These are phyloP conservation scores for Pocillopora damicornis DNA, from an alignment of 64 coral and sea anemone genomes.

Conservation along the genomic window DNA sequence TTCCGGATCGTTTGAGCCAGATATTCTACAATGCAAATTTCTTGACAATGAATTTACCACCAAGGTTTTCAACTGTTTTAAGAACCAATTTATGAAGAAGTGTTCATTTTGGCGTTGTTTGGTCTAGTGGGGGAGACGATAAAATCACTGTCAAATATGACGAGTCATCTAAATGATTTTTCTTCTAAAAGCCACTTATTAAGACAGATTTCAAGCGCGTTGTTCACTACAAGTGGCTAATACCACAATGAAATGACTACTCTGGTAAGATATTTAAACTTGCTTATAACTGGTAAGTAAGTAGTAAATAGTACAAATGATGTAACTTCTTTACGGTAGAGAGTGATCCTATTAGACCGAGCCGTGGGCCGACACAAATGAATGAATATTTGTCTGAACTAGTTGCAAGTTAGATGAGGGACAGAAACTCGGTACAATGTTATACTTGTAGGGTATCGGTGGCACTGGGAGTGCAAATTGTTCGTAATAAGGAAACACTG, in stretches of 20 bases:
- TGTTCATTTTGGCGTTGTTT: neutral
- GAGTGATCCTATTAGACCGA: neutral
- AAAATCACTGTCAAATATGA: too few species aligned
- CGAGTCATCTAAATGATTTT: too few species aligned
- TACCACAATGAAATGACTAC: too few species aligned
- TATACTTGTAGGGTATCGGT: slow-evolving; percentile 20
- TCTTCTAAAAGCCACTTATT: too few species aligned
- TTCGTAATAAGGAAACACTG: too few species aligned
- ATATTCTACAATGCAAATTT: neutral
- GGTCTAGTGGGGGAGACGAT: too few species aligned
- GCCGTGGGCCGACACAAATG: slow-evolving; percentile 11
- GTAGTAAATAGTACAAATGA: neutral
- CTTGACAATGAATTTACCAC: neutral
- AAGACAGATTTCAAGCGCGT: too few species aligned
- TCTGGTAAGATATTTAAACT: too few species aligned
- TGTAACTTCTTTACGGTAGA: neutral
- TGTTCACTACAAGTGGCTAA: too few species aligned
- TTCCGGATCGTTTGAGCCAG: neutral
- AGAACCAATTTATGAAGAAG: neutral
- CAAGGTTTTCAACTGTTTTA: neutral
- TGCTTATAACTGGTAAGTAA: neutral
- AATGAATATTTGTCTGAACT: slow-evolving; percentile 50
- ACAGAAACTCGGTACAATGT: slow-evolving; percentile 42
- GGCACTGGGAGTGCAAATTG: slow-evolving; percentile 7
- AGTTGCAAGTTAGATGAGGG: slow-evolving; percentile 56